Percentiles rank a stretch among this genome's conserved stretches.
Conservation (phyloP, 2,888 invertebrate genomes). For the Coelinius sp. region DNA sequence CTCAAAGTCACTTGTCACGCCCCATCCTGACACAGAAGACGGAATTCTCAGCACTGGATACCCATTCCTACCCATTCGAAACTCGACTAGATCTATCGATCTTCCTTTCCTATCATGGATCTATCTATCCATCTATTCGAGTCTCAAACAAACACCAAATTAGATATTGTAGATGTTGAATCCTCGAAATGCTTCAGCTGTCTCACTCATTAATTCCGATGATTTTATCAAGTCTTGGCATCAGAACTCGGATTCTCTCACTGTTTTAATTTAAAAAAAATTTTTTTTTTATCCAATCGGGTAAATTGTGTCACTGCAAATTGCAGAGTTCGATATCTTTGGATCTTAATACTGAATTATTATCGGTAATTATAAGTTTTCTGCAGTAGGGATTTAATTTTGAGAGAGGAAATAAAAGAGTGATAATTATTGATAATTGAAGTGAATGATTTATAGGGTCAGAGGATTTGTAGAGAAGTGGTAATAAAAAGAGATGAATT, state of each 20-base stretch:
- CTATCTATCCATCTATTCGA: not conserved
- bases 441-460: not conserved
- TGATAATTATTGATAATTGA: not conserved
- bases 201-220: slow-evolving; percentile 45
- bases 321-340: not conserved
- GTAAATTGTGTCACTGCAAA: not conserved
- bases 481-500: not conserved
- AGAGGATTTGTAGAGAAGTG: not conserved
- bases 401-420: not conserved
- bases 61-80: not conserved
- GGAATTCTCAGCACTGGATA: slow-evolving; percentile 4
- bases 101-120: not conserved
- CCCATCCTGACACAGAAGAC: slow-evolving; percentile 32
- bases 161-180: not conserved
- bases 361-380: slow-evolving; percentile 4
- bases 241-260: not conserved
- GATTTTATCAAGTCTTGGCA: slow-evolving; percentile 36
- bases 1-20: slow-evolving; percentile 63
- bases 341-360: slow-evolving; percentile 1
- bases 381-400: not conserved
- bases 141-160: not conserved
- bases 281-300: not conserved
- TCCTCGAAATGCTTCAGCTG: not conserved
- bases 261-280: not conserved
- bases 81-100: not conserved